A percentile compares a stretch with the other conserved stretches of the same genome.
phyloP scores from a whole-genome alignment of 1,140 invertebrate genomes.

The Pissodes strobi region DNA sequence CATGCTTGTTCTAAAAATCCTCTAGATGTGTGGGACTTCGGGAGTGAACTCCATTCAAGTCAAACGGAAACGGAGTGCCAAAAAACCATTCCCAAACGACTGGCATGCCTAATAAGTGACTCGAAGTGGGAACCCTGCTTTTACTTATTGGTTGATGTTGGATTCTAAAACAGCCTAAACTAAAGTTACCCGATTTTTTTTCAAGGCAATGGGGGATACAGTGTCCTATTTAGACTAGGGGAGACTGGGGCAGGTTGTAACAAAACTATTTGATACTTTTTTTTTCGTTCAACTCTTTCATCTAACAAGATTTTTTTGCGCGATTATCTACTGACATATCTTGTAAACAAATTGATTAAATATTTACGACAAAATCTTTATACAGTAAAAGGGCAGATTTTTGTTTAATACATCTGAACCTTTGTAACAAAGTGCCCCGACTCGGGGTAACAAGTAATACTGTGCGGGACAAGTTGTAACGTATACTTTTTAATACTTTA shows the following conservation, averaged over 20 bases:
- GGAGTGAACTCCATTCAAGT: too few relatives aligned
- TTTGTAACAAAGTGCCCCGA: not conserved
- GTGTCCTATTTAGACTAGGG: too few relatives aligned
- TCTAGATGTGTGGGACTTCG: too few relatives aligned
- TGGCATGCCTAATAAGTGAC: too few relatives aligned
- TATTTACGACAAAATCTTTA: not conserved
- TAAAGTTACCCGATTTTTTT: too few relatives aligned
- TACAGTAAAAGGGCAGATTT: not conserved
- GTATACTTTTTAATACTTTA: not conserved
- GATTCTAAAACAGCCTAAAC: too few relatives aligned
- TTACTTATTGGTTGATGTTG: too few relatives aligned
- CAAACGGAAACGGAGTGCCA: too few relatives aligned
- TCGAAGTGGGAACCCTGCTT: too few relatives aligned
- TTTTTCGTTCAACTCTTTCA: not conserved
- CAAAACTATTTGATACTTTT: not conserved
- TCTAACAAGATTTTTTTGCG: not conserved
- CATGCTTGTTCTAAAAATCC: too few relatives aligned
- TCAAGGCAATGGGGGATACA: too few relatives aligned
- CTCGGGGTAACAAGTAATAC: not conserved
- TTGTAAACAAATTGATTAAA: not conserved
- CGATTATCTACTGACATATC: not conserved
- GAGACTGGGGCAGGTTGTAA: not conserved
- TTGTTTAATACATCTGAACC: not conserved
- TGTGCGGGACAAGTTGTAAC: not conserved
- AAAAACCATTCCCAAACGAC: too few relatives aligned